Evolutionary conservation across 2,888 invertebrate genomes (phyloP).

Genomic region (Colletes collaris): DNA sequence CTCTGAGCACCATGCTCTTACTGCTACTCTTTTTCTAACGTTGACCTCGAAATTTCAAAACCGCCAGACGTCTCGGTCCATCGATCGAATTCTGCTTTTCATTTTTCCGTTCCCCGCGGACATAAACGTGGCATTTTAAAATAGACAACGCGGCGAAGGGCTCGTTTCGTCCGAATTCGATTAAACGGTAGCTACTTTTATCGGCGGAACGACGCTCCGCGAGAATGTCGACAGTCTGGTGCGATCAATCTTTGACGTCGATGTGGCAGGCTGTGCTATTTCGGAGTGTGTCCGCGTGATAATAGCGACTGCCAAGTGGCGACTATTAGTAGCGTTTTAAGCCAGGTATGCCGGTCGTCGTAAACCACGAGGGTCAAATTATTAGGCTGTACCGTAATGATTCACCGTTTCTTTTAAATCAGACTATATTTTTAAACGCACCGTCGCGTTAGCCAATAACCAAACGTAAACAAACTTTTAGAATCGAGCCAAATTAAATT

Average conservation of each 20-base stretch:
- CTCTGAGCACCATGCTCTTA: too few relatives aligned
- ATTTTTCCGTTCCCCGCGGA: too few relatives aligned
- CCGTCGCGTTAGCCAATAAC: too few relatives aligned
- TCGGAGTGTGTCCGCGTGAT: constrained; percentile 59
- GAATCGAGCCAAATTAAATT: too few relatives aligned
- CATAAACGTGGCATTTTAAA: background rate
- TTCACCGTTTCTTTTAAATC: too few relatives aligned
- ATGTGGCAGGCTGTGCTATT: constrained; percentile 50
- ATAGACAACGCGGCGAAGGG: background rate
- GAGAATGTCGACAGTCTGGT: constrained; percentile 36
- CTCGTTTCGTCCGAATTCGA: background rate
- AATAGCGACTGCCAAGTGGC: constrained; percentile 65
- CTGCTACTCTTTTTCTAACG: too few relatives aligned
- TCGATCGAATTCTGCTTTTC: too few relatives aligned
- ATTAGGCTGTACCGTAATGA: background rate
- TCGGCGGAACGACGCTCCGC: constrained; percentile 35
- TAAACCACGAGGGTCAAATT: constrained; percentile 43
- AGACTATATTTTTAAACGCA: too few relatives aligned
- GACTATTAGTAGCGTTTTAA: constrained; percentile 64
- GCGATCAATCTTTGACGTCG: constrained; percentile 64
- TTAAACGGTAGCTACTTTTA: constrained; percentile 18
- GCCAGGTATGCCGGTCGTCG: constrained; percentile 43
- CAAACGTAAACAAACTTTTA: too few relatives aligned
- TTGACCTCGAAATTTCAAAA: too few relatives aligned
- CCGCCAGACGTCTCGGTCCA: too few relatives aligned